phyloP scores from a whole-genome alignment of 2,888 invertebrate species.

The Ferrisia virgata region DNA sequence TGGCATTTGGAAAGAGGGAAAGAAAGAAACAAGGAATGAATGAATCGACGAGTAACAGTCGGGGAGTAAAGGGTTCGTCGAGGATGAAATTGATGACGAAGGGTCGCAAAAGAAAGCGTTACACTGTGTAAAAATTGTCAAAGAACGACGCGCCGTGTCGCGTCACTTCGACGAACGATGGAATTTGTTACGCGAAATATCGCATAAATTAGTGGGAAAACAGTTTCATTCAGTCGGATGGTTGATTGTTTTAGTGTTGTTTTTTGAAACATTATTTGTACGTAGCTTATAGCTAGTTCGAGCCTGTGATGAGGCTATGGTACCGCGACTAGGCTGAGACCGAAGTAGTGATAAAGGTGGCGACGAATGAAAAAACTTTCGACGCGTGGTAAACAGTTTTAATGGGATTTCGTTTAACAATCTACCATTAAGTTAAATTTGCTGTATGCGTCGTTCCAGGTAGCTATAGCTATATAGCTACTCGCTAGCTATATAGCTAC shows the following conservation, averaged over 20 bases:
- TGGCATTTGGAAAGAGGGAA: neutral
- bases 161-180: neutral
- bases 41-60: neutral
- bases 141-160: no score
- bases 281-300: no score
- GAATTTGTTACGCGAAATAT: neutral
- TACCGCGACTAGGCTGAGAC: no score
- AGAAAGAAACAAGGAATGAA: neutral
- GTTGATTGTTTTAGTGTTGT: neutral
- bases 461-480: neutral
- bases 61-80: no score
- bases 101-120: neutral
- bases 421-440: neutral
- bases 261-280: no score
- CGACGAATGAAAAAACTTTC: neutral
- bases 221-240: neutral
- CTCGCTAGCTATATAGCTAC: no score
- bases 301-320: no score
- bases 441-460: neutral
- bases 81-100: no score
- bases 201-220: neutral
- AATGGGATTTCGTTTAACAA: slow-evolving; percentile 15
- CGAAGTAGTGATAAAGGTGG: neutral
- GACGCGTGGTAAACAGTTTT: neutral
- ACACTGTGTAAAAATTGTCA: neutral